A percentile compares a stretch with the other conserved stretches of the same genome.
phyloP scores from a whole-genome alignment of 2,113 vertebrate genomes.

The Calyptomena viridis region DNA sequence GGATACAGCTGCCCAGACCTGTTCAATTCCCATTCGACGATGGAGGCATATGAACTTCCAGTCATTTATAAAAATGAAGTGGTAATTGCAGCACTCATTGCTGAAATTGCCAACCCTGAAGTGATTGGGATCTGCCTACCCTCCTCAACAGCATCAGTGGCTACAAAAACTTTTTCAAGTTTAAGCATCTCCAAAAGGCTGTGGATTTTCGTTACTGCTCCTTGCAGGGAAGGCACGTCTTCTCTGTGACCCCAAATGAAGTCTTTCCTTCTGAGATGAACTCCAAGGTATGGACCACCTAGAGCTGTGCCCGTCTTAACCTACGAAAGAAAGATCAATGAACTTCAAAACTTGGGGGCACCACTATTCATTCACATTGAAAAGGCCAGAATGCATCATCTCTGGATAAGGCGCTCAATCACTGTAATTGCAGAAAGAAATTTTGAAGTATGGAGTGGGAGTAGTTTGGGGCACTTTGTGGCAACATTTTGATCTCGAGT shows the following conservation, averaged over 20 bases:
- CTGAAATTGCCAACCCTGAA: neutral
- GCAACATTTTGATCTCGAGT: neutral
- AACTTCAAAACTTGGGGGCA: neutral
- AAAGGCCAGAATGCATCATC: neutral
- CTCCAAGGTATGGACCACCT: constrained; percentile 89
- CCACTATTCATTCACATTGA: neutral
- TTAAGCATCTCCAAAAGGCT: constrained; percentile 83
- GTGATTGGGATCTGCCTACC: constrained; percentile 68
- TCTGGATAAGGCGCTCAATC: neutral
- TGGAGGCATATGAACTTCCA: neutral
- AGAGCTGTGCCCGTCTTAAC: constrained; percentile 79
- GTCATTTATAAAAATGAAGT: neutral
- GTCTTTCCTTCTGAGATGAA: constrained; percentile 92
- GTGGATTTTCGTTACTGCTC: constrained; percentile 84
- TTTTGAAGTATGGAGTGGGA: neutral
- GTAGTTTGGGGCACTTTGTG: neutral
- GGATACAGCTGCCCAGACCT: neutral
- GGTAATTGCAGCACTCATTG: neutral
- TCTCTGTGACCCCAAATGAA: constrained; percentile 96
- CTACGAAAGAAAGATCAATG: constrained; percentile 60
- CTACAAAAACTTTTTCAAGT: constrained; percentile 87
- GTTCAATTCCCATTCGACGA: neutral
- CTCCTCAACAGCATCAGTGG: constrained; percentile 88
- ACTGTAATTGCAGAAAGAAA: neutral
- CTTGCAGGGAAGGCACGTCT: constrained; percentile 89